These are phyloP conservation scores for Adelges cooleyi DNA, from an alignment of 1,140 invertebrate species.

Conservation along the genomic window DNA sequence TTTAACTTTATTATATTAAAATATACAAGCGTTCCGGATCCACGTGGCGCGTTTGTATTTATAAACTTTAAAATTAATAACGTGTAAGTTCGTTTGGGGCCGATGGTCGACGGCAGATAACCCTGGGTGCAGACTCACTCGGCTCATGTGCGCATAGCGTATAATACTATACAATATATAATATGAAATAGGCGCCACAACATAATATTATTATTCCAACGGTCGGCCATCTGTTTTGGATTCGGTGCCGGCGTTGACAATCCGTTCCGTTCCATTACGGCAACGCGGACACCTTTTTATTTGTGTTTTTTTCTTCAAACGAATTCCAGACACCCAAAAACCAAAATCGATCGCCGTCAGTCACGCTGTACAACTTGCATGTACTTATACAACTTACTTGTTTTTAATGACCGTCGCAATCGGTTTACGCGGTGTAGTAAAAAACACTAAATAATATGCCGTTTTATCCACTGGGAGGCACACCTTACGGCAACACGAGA, in stretches of 20 bases:
- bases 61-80: conserved; percentile 25
- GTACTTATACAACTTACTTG: too few relatives aligned
- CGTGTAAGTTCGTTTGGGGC: conserved; percentile 15
- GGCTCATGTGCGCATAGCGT: background rate
- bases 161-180: too few relatives aligned
- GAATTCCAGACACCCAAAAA: conserved; percentile 14
- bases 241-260: conserved; percentile 1
- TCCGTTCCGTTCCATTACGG: conserved; percentile 14
- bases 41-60: conserved; percentile 13
- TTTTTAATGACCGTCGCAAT: background rate
- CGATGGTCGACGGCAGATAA: conserved; percentile 20
- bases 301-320: background rate
- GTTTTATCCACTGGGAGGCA: too few relatives aligned
- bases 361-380: background rate
- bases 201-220: background rate
- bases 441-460: too few relatives aligned
- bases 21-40: too few relatives aligned
- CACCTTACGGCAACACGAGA: too few relatives aligned
- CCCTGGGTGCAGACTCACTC: conserved; percentile 11
- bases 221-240: conserved; percentile 22
- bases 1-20: too few relatives aligned
- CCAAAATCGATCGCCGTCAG: background rate
- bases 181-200: conserved; percentile 8
- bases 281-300: conserved; percentile 7
- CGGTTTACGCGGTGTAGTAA: too few relatives aligned